A percentile compares a stretch with the other conserved stretches of the same genome.
These are phyloP conservation scores for Micrasema longulum DNA, from an alignment of 1,140 invertebrate genomes.

Conservation along the genomic window DNA sequence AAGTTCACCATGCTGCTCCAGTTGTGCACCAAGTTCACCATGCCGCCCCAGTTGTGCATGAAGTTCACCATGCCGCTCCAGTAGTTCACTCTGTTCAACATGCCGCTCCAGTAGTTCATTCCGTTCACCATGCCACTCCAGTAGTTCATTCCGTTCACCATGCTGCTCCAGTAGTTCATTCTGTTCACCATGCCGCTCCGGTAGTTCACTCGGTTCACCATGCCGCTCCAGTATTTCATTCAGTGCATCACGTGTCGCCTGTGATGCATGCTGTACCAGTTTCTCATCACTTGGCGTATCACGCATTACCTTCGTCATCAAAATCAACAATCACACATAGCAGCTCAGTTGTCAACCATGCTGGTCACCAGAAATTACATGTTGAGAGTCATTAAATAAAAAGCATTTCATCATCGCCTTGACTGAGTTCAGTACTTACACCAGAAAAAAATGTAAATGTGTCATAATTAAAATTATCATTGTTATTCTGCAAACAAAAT, in stretches of 20 bases:
- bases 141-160: constrained; percentile 54
- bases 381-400: no score
- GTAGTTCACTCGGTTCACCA: constrained; percentile 65
- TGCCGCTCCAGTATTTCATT: constrained; percentile 61
- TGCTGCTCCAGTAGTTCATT: constrained; percentile 59
- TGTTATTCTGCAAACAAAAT: no score
- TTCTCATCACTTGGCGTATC: constrained; percentile 1
- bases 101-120: constrained; percentile 37
- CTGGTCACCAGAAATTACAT: not conserved
- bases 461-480: no score
- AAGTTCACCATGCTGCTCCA: constrained; percentile 25
- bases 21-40: constrained; percentile 53
- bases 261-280: constrained; percentile 4
- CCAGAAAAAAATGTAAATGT: no score
- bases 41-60: constrained; percentile 52
- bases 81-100: constrained; percentile 48
- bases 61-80: constrained; percentile 61
- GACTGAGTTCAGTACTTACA: no score
- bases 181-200: constrained; percentile 62
- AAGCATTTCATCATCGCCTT: no score
- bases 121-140: constrained; percentile 60
- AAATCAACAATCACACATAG: constrained; percentile 13
- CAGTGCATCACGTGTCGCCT: constrained; percentile 1
- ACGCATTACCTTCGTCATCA: not conserved
- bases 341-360: constrained; percentile 13